Base-by-base conservation (phyloP, 2,888 invertebrate genomes). In the Portevinia maculata region DNA sequence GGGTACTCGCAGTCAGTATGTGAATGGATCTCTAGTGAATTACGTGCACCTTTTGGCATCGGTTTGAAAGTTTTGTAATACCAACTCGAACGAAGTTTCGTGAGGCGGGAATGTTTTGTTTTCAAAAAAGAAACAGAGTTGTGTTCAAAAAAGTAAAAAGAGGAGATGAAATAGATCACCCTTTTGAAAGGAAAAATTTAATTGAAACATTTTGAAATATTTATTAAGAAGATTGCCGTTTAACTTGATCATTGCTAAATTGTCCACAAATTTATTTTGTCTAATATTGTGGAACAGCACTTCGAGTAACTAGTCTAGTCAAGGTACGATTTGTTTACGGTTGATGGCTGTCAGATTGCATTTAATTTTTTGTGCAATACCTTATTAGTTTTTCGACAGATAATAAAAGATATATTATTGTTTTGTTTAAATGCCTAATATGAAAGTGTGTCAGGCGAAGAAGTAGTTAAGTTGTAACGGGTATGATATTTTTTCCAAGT, bases 11-110 rank as follows among this genome's bases (percentile, higher is more conserved):
- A 81, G 59, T 81, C 75, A 81, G 81, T 81, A 75, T 59, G 70
- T 70, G 81, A 81, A 75, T 70, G 75, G 64, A 65, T 75, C 70
- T 75, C 81, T 60, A 75, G 69, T 70, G 75, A 81, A 70, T 70
- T 81, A 65, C 81, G 50, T 65, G 64, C 13, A 30, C 52, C 28
- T 34, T 34, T 44, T 17, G 34, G 44, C 44, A 17, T 60, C 30
- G 60, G 62, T 48, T 73, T 57, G 17, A 28, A 39, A 24, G 65
- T 73, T 73, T 65, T 57, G 70, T 37, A 78, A 78, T 41, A 57
- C 30, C 8, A 19, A 44, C 19, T 39, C 44, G 59, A 44, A 24
- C 65, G 44, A 19, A 44, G n/a, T 15, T 32, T 48, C 37, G 46
- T 39, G 46, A 21, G 32, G 57, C 19, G 55, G 67, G 15, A 53